A percentile compares a stretch with the other conserved stretches of the same genome.
Evolutionary conservation across 35 echinoderm and acorn worm species (phyloP).

Genomic region (Apostichopus parvimensis): DNA sequence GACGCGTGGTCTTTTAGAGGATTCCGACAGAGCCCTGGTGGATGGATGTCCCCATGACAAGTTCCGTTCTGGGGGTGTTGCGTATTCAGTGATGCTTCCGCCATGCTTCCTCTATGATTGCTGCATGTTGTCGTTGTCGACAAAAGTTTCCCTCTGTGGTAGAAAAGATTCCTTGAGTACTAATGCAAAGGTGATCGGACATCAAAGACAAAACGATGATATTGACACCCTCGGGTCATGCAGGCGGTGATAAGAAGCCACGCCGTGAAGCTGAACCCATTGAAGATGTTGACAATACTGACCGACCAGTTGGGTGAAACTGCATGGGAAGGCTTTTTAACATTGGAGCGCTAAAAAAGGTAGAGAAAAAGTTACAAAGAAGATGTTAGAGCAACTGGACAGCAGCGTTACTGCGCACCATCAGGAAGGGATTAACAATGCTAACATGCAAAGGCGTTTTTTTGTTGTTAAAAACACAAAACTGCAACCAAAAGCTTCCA

Average conservation of each 20-base stretch:
- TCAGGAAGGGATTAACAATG: background rate
- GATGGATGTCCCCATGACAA: background rate
- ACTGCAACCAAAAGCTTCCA: too few species aligned
- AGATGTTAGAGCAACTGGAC: background rate
- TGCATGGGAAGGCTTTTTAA: background rate
- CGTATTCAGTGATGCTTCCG: background rate
- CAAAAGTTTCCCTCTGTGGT: background rate
- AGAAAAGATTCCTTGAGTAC: conserved; percentile 2
- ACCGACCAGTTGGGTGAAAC: background rate
- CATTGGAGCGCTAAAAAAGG: background rate
- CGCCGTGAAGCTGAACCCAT: too few species aligned
- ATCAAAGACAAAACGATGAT: background rate
- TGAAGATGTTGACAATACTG: background rate
- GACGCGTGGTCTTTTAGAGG: background rate
- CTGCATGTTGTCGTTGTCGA: background rate
- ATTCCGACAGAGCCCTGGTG: background rate
- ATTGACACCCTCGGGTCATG: background rate
- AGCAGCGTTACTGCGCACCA: background rate
- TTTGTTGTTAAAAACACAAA: too few species aligned
- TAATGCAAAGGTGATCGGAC: background rate
- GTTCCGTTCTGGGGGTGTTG: background rate
- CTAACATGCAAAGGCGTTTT: background rate
- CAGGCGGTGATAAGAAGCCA: too few species aligned
- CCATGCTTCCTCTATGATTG: background rate
- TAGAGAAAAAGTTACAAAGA: background rate